Evolutionary conservation across 92 coral and sea anemone species (phyloP).

Genomic region (Metridium senile): DNA sequence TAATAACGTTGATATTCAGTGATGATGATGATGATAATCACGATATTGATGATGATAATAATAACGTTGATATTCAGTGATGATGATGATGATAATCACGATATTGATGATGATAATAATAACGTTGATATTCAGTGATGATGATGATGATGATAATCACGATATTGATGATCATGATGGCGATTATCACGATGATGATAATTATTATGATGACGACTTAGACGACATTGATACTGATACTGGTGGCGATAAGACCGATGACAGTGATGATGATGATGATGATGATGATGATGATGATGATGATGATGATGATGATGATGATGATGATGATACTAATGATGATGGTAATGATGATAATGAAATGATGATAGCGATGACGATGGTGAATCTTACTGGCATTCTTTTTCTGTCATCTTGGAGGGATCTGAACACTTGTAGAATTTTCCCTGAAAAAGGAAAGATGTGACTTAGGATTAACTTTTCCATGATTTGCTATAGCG

Average conservation of each 20-base stretch:
- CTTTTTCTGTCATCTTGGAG: slow-evolving; percentile 93
- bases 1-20: background rate
- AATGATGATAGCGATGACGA: background rate
- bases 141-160: background rate
- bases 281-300: too few relatives aligned
- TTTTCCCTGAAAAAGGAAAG: slow-evolving; percentile 74
- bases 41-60: background rate
- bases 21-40: background rate
- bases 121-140: background rate
- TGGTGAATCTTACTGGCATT: slow-evolving; percentile 96
- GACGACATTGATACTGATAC: too few relatives aligned
- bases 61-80: too few relatives aligned
- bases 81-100: too few relatives aligned
- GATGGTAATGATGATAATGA: background rate
- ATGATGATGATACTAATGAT: background rate
- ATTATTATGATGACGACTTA: too few relatives aligned
- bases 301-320: background rate
- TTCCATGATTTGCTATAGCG: too few relatives aligned
- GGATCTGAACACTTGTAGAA: slow-evolving; percentile 75
- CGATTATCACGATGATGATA: too few relatives aligned
- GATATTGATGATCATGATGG: background rate
- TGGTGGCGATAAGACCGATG: too few relatives aligned
- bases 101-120: too few relatives aligned
- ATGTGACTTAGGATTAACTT: slow-evolving; percentile 47
- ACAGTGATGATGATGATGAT: too few relatives aligned